Conservation (phyloP, 2,113 vertebrate species). For the Aphyosemion australe region DNA sequence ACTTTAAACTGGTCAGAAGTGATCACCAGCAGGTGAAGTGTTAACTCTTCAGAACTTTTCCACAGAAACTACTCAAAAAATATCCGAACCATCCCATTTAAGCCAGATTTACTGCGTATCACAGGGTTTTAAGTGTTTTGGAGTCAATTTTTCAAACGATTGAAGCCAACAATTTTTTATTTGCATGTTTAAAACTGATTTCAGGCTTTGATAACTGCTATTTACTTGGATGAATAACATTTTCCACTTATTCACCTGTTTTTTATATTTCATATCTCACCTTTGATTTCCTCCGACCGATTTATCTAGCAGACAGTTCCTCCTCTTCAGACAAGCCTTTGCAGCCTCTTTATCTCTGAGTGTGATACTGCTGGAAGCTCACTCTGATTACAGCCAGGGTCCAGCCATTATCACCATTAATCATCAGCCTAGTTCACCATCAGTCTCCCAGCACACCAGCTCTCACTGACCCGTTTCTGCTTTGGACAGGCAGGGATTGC, state of each 20-base stretch:
- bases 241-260: no score
- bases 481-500: not conserved
- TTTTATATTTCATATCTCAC: not conserved
- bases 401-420: slow-evolving; percentile 17
- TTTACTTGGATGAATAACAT: no score
- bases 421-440: not conserved
- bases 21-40: not conserved
- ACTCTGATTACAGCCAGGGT: not conserved
- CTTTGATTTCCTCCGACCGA: not conserved
- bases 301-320: not conserved
- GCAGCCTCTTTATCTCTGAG: slow-evolving; percentile 3
- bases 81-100: no score
- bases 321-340: not conserved
- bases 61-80: no score
- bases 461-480: not conserved
- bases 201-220: no score
- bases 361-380: not conserved
- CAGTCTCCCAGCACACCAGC: not conserved
- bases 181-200: no score
- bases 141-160: no score
- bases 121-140: no score
- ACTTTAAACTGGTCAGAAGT: no score
- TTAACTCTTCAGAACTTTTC: no score
- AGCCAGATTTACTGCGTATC: no score
- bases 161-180: no score